phyloP scores from a whole-genome alignment of 1,140 invertebrate genomes.

The Ceratina japonica region DNA sequence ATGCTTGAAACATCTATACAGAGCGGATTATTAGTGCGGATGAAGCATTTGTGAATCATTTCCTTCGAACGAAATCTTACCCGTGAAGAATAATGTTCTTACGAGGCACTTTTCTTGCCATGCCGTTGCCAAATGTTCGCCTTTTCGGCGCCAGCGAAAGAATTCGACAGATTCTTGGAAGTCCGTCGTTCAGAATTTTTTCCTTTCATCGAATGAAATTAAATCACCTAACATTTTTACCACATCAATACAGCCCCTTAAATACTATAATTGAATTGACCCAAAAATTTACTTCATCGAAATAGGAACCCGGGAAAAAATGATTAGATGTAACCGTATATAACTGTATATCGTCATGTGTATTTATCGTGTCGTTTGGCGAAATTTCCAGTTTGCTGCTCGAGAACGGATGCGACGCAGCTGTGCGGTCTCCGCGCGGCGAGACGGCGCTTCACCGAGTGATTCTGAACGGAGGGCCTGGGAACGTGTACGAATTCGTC shows the following conservation, averaged over 20 bases:
- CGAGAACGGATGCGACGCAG: constrained; percentile 74
- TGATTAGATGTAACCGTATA: too few species aligned
- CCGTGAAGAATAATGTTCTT: background rate
- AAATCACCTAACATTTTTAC: too few species aligned
- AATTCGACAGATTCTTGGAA: background rate
- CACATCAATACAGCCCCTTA: too few species aligned
- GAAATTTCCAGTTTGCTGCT: constrained; percentile 65
- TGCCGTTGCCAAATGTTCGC: constrained; percentile 32
- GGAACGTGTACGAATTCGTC: constrained; percentile 69
- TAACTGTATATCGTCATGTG: too few species aligned
- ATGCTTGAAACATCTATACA: constrained; percentile 23
- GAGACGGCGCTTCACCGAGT: constrained; percentile 76
- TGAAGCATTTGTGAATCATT: constrained; percentile 15
- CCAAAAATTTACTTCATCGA: too few species aligned
- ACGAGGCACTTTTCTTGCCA: constrained; percentile 1
- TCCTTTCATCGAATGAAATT: too few species aligned
- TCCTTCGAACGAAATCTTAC: background rate
- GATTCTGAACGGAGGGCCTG: constrained; percentile 70
- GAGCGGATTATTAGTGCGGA: background rate
- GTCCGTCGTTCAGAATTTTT: too few species aligned
- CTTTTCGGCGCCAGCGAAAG: background rate
- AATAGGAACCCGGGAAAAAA: too few species aligned
- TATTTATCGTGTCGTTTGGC: too few species aligned
- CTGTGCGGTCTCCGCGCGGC: constrained; percentile 73
- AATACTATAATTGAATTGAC: too few species aligned